Evolutionary conservation across 2,888 invertebrate species (phyloP), one percentile per base, ranked within the genome.

Genomic region (Aquatica leii): DNA sequence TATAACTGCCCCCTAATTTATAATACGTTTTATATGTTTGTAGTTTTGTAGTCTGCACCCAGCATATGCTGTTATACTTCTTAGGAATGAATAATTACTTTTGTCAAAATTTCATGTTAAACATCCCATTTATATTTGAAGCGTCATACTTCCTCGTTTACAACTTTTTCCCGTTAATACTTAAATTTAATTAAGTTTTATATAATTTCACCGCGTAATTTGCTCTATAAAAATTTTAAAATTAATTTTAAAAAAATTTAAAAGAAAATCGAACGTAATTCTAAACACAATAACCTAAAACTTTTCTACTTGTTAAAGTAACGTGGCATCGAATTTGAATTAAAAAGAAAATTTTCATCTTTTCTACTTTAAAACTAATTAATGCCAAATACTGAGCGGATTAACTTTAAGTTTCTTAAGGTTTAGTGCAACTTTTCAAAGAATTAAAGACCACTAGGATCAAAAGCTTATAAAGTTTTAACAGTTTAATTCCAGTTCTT

Each of bases 41-140:
- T 53, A 62, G 51, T 62, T 62, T 62, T 60, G 53, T 59, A 60
- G 60, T 60, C 24, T 59, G 24, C 51, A 51, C 51, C 34, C 35
- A 35, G 31, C 35, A 51, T 35, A 34, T 12, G 34, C 51, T 59
- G 51, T 43, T 53, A 51, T 46, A 46, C 52, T 58, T 58, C 40
- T 53, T 59, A 59, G 46, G 59, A 48, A 59, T 59, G 59, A 59
- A 52, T 59, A 59, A 59, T 59, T 59, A 59, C 52, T 59, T 35
- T 21, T 41, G 59, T 54, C 37, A 40, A 18, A 51, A 14, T 35
- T 34, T 48, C 17, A 48, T 48, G 24, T 6, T 24, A 24, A 24
- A 24, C 24, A 24, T 24, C 6, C 24, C 24, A 24, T 24, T 24
- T 24, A 24, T 24, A 24, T 24, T 24, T 24, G 6, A 24, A 24